phyloP scores from a whole-genome alignment of 2,113 vertebrate species.

The Panthera leo region DNA sequence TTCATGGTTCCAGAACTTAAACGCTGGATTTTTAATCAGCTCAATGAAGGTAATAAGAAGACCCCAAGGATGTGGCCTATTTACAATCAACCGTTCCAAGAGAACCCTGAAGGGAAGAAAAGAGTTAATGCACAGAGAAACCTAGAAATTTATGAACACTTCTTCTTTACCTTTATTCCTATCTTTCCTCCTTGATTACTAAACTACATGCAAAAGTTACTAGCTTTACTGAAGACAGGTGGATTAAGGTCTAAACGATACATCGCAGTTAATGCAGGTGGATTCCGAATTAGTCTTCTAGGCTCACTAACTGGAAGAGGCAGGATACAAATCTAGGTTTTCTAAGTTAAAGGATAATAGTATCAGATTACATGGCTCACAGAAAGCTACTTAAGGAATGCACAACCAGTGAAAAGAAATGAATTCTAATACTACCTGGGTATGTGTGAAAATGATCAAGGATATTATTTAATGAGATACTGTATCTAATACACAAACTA shows the following conservation, averaged over 20 bases:
- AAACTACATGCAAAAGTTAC: background rate
- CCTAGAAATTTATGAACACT: background rate
- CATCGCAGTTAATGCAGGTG: background rate
- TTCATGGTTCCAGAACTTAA: conserved; percentile 99
- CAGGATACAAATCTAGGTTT: too few relatives aligned
- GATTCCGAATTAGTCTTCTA: background rate
- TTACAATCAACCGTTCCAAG: conserved; percentile 98
- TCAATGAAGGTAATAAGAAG: conserved; percentile 99
- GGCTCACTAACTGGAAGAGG: too few relatives aligned
- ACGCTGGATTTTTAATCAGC: conserved; percentile 99
- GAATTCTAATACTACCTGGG: background rate
- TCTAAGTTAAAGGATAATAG: background rate
- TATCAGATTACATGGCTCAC: background rate
- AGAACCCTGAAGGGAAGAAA: conserved; percentile 89
- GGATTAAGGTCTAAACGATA: background rate
- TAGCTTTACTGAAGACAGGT: background rate
- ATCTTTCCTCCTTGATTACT: background rate
- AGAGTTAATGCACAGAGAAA: background rate
- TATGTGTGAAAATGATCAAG: background rate
- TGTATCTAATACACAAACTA: background rate
- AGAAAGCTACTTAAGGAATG: background rate
- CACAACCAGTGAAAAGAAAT: background rate
- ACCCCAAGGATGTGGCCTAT: conserved; percentile 99
- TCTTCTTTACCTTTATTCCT: background rate
- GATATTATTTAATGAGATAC: background rate